These are phyloP conservation scores for Dasypogon diadema DNA, from an alignment of 2,888 invertebrate genomes.

Conservation along the genomic window DNA sequence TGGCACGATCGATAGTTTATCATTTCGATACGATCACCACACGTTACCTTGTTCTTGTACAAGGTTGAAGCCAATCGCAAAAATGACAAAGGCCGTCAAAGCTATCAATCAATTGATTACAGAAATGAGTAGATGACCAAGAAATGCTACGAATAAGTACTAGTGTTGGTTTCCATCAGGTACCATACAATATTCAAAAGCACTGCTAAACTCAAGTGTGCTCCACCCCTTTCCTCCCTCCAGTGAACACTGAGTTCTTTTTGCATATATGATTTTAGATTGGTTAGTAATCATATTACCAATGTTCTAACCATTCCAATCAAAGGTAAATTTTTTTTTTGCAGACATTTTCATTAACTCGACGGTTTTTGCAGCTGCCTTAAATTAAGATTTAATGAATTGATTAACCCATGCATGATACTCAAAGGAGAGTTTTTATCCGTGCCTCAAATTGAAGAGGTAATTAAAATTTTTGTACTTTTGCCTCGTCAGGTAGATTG, in stretches of 20 bases:
- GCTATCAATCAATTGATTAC: constrained; percentile 42
- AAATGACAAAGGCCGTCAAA: constrained; percentile 35
- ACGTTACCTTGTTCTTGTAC: constrained; percentile 35
- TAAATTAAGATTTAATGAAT: constrained; percentile 20
- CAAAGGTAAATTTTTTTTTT: constrained; percentile 7
- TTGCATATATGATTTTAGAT: constrained; percentile 11
- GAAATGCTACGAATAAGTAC: too few relatives aligned
- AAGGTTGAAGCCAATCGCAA: constrained; percentile 37
- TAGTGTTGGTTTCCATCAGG: background rate
- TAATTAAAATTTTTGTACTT: background rate
- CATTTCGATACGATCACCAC: constrained; percentile 41
- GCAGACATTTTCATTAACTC: background rate
- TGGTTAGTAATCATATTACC: background rate
- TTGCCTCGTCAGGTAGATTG: background rate
- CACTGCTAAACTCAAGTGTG: background rate
- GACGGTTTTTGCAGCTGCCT: background rate
- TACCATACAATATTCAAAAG: background rate
- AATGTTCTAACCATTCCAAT: background rate
- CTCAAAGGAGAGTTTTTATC: background rate
- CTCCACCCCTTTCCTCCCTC: too few relatives aligned
- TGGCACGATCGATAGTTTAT: constrained; percentile 38
- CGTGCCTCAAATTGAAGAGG: background rate
- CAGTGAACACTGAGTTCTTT: constrained; percentile 1
- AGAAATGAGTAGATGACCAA: constrained; percentile 28
- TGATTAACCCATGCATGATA: background rate